Base-by-base conservation (phyloP, 2,797 vertebrate species). In the Gambusia yucatana region DNA sequence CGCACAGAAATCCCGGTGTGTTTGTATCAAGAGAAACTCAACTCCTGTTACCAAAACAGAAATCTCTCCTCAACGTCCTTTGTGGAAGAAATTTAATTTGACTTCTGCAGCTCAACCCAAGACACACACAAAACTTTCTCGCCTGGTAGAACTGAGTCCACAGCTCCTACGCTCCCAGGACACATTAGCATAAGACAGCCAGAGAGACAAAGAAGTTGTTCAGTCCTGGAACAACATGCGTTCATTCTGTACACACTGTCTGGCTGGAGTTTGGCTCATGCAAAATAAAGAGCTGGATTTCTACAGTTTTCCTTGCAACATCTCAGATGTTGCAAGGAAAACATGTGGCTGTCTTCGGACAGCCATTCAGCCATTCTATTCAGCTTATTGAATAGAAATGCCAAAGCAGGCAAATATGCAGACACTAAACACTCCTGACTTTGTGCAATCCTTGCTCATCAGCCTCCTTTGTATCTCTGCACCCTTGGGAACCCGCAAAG, bases 201-300 rank as follows among this genome's bases (percentile, higher is more conserved):
- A 82, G 72, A 81, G 72, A 81, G 80, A 86, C 84, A 88, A 80
- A 79, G 77, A 75, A 83, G 86, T 81, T 84, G 86, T 88, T 85
- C 73, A 87, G 76, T 72, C 9, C 44, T 1, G 2, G 50, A 71
- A 75, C 47, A 80, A 72, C 59, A 75, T 52, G 72, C 55, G 72
- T 79, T 75, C 30, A 47, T 65, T 79, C 50, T 85, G 72, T 55
- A 55, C 20, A 3, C 36, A 52, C 70, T 78, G 57, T 63, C 80
- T 78, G 72, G 80, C 85, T 69, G 82, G 82, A 80, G 84, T 87
- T 80, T 72, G 77, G 50, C 63, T 81, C 72, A 16, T 71, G 33
- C 30, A 71, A 69, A 61, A 28, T 28, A 70, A 28, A 28, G 41
- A 46, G 67, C 67, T 46, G 25, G 41, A n/a, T 70, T 46, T 28